Percentiles rank a stretch among this genome's conserved stretches.
These are phyloP conservation scores for Drosophila arawakana DNA, from an alignment of 1,140 invertebrate genomes.

Conservation along the genomic window DNA sequence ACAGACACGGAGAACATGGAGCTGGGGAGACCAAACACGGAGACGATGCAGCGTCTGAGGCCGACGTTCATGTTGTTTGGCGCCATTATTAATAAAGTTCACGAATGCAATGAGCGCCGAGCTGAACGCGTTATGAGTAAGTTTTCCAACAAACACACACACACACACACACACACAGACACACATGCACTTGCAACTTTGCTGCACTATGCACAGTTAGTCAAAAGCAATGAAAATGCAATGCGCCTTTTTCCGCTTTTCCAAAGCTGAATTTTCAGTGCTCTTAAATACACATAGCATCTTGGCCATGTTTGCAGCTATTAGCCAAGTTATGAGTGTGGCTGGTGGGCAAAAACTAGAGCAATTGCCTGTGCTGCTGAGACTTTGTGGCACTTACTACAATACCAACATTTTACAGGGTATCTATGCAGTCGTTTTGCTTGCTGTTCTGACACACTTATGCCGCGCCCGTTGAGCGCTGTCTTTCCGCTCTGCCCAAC, in stretches of 20 bases:
- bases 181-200: neutral
- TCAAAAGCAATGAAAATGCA: slow-evolving; percentile 30
- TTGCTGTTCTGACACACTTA: slow-evolving; percentile 26
- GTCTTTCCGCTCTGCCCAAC: slow-evolving; percentile 37
- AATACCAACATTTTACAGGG: neutral
- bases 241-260: slow-evolving; percentile 1
- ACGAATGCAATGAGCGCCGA: slow-evolving; percentile 81
- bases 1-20: slow-evolving; percentile 15
- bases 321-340: neutral
- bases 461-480: slow-evolving; percentile 55
- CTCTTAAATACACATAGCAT: neutral
- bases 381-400: neutral
- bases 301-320: neutral
- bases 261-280: slow-evolving; percentile 21
- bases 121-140: slow-evolving; percentile 77
- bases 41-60: slow-evolving; percentile 2
- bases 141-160: slow-evolving; percentile 51
- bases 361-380: too few species aligned
- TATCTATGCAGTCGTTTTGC: neutral
- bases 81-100: slow-evolving; percentile 84
- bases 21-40: neutral
- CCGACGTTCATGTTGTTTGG: slow-evolving; percentile 72
- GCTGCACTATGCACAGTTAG: slow-evolving; percentile 40
- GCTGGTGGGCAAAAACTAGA: too few species aligned
- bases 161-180: slow-evolving; percentile 13